phyloP scores from a whole-genome alignment of 2,113 vertebrate species.

The Oncorhynchus kisutch region DNA sequence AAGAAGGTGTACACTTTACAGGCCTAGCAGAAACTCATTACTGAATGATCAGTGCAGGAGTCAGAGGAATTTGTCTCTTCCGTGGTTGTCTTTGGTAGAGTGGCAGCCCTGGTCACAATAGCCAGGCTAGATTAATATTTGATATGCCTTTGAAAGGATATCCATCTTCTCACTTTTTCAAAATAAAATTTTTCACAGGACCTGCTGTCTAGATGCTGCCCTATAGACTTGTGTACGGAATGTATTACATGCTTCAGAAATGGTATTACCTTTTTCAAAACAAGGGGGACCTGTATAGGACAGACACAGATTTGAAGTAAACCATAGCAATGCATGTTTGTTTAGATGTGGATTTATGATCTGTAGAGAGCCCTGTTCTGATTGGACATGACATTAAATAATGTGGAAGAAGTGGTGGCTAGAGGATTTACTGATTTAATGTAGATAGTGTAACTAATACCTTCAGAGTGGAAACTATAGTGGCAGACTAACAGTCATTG shows the following conservation, averaged over 20 bases:
- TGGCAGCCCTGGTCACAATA: neutral
- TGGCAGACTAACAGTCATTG: too few relatives aligned
- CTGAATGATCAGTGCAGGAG: neutral
- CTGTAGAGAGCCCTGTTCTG: too few relatives aligned
- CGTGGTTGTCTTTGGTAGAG: neutral
- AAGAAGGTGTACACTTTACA: neutral
- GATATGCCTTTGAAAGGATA: neutral
- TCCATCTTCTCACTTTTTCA: neutral
- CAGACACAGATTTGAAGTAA: neutral
- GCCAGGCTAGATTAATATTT: neutral
- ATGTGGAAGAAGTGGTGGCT: neutral
- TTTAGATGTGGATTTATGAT: too few relatives aligned
- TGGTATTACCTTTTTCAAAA: neutral
- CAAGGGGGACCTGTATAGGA: neutral
- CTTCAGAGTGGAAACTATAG: neutral
- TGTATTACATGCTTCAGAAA: neutral
- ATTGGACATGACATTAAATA: too few relatives aligned
- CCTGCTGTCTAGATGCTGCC: neutral
- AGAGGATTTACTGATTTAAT: neutral
- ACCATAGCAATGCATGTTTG: too few relatives aligned
- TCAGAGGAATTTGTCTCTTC: neutral
- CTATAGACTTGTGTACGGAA: too few relatives aligned
- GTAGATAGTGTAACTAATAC: neutral
- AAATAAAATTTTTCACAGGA: neutral
- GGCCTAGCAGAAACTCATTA: neutral